Percentiles rank a stretch among this genome's conserved stretches.
Evolutionary conservation across 2,113 vertebrate species (phyloP).

Genomic region (Burhinus bistriatus): DNA sequence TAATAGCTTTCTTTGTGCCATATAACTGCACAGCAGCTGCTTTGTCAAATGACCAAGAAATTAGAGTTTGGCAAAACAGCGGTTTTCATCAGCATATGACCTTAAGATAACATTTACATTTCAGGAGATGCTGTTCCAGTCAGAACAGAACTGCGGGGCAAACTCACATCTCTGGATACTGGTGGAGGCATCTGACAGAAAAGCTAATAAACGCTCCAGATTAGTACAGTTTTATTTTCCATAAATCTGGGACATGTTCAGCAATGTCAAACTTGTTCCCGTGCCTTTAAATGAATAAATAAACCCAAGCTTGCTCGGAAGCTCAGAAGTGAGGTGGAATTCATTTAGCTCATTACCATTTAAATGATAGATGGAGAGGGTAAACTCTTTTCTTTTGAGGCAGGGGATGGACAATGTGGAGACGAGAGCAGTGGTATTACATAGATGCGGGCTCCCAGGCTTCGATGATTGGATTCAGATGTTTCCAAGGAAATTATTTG

Average conservation of each 20-base stretch:
- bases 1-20: slow-evolving; percentile 11
- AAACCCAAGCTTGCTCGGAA: slow-evolving; percentile 28
- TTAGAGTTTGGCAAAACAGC: slow-evolving; percentile 53
- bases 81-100: slow-evolving; percentile 67
- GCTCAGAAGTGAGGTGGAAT: slow-evolving; percentile 55
- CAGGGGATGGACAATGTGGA: neutral
- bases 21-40: slow-evolving; percentile 36
- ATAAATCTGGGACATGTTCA: slow-evolving; percentile 47
- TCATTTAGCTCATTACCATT: slow-evolving; percentile 61
- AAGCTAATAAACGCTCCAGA: slow-evolving; percentile 43
- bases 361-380: slow-evolving; percentile 50
- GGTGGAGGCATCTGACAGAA: neutral
- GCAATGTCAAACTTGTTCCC: slow-evolving; percentile 32
- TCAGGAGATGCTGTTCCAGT: slow-evolving; percentile 46
- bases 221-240: slow-evolving; percentile 62
- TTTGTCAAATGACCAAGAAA: slow-evolving; percentile 64
- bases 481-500: slow-evolving; percentile 42
- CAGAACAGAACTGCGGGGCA: slow-evolving; percentile 37
- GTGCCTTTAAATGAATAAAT: slow-evolving; percentile 52
- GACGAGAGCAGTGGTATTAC: neutral
- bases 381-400: slow-evolving; percentile 40
- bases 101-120: slow-evolving; percentile 69
- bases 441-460: neutral
- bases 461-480: slow-evolving; percentile 50
- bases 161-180: slow-evolving; percentile 24